Evolutionary conservation across 2,113 vertebrate genomes (phyloP).

Genomic region (Ascaphus truei): DNA sequence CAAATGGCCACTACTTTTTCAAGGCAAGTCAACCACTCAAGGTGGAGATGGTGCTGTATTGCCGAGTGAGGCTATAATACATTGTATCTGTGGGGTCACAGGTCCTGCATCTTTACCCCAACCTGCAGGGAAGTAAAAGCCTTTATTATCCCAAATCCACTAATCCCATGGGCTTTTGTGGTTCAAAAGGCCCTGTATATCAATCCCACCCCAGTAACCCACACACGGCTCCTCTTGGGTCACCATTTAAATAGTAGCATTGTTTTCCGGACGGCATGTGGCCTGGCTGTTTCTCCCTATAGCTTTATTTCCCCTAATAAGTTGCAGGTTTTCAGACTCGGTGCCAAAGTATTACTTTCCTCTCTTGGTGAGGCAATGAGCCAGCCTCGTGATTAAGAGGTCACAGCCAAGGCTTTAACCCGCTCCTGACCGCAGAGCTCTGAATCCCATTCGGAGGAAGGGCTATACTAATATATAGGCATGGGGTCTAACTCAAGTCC

Average conservation of each 20-base stretch:
- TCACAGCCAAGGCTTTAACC: constrained; percentile 53
- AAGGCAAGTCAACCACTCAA: too few species aligned
- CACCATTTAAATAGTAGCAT: constrained; percentile 41
- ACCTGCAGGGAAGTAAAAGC: not conserved
- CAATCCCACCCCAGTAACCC: not conserved
- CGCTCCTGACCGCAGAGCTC: not conserved
- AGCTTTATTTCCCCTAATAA: constrained; percentile 54
- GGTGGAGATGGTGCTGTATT: too few species aligned
- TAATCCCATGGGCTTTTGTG: not conserved
- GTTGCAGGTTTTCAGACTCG: constrained; percentile 48
- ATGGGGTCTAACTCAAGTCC: too few species aligned
- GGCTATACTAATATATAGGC: too few species aligned
- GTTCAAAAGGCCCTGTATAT: too few species aligned
- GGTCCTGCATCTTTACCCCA: too few species aligned
- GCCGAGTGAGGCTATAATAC: too few species aligned
- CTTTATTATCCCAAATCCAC: not conserved
- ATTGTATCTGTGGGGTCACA: too few species aligned
- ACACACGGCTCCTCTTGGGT: not conserved
- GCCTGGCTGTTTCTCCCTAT: constrained; percentile 42
- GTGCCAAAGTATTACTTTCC: constrained; percentile 47
- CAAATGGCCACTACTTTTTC: too few species aligned
- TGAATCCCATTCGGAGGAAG: too few species aligned
- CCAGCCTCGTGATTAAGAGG: constrained; percentile 60
- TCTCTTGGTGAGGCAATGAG: constrained; percentile 53
- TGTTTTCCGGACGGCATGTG: constrained; percentile 43